Percentiles rank a stretch among this genome's conserved stretches.
These are phyloP conservation scores for Hyalella azteca DNA, from an alignment of 2,888 invertebrate genomes.

Conservation along the genomic window DNA sequence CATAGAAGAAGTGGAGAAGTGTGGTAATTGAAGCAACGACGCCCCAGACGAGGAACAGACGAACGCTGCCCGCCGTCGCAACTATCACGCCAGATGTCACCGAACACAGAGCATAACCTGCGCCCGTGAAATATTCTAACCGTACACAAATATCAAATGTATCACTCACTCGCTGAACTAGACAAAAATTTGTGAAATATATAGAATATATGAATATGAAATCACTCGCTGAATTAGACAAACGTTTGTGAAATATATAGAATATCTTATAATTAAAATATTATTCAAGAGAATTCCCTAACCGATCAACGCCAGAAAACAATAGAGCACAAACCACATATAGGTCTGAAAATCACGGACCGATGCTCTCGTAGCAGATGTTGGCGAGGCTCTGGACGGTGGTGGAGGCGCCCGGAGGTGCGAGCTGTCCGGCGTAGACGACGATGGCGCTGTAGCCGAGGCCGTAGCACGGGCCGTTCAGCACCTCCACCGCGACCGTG, in stretches of 20 bases:
- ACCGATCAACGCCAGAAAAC: too few relatives aligned
- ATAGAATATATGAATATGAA: too few relatives aligned
- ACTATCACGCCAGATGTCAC: constrained; percentile 43
- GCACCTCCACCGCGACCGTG: constrained; percentile 44
- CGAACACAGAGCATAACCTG: constrained; percentile 47
- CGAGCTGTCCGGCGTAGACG: constrained; percentile 39
- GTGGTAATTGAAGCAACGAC: constrained; percentile 8
- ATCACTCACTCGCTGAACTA: too few relatives aligned
- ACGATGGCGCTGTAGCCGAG: constrained; percentile 47
- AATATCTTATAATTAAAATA: too few relatives aligned
- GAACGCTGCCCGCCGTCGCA: constrained; percentile 29
- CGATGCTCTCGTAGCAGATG: constrained; percentile 47
- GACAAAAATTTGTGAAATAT: too few relatives aligned
- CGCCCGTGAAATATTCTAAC: too few relatives aligned
- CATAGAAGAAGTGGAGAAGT: constrained; percentile 30
- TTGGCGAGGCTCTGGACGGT: constrained; percentile 51
- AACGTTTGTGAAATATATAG: too few relatives aligned
- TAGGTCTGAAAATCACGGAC: too few relatives aligned
- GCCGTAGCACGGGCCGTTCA: constrained; percentile 53
- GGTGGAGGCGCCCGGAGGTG: constrained; percentile 45
- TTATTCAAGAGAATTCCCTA: too few relatives aligned
- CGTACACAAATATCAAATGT: too few relatives aligned
- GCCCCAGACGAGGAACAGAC: constrained; percentile 40
- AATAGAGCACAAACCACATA: too few relatives aligned
- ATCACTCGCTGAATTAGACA: too few relatives aligned